A percentile compares a stretch with the other conserved stretches of the same genome.
Evolutionary conservation across 1,140 invertebrate genomes (phyloP).

Genomic region (Trachymyrmex cornetzi): DNA sequence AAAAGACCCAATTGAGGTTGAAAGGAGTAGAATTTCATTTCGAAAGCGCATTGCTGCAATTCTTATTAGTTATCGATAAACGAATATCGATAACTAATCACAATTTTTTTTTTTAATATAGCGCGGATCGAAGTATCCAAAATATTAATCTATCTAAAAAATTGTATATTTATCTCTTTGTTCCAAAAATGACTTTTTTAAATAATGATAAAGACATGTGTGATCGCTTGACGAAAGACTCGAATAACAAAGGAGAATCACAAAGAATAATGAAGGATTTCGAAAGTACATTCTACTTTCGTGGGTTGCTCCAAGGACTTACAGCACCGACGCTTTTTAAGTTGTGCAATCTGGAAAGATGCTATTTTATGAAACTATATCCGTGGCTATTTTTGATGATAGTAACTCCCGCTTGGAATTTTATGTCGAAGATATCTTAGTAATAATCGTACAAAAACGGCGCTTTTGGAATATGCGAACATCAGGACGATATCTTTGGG

Average conservation of each 20-base stretch:
- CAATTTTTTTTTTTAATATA: neutral
- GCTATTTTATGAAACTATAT: slow-evolving; percentile 31
- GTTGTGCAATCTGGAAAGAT: slow-evolving; percentile 16
- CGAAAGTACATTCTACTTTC: slow-evolving; percentile 24
- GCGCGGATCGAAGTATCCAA: neutral
- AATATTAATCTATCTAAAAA: neutral
- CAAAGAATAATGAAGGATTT: slow-evolving; percentile 13
- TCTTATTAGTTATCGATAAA: neutral
- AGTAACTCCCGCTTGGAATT: neutral
- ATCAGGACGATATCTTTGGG: neutral
- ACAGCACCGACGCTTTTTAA: slow-evolving; percentile 18
- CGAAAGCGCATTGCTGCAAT: neutral
- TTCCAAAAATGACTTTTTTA: neutral
- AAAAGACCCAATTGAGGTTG: too few species aligned
- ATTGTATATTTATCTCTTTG: neutral
- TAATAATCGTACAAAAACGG: neutral
- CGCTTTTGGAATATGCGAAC: slow-evolving; percentile 28
- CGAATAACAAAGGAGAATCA: neutral
- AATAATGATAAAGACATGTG: neutral
- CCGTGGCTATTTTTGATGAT: neutral
- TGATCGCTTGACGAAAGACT: neutral
- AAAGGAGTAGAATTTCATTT: too few species aligned
- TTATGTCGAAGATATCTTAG: neutral
- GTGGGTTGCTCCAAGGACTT: slow-evolving; percentile 17
- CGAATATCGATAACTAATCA: neutral